Percentiles rank a stretch among this genome's conserved stretches.
Evolutionary conservation across 2,888 invertebrate genomes (phyloP).

Genomic region (Acleris sparsana): DNA sequence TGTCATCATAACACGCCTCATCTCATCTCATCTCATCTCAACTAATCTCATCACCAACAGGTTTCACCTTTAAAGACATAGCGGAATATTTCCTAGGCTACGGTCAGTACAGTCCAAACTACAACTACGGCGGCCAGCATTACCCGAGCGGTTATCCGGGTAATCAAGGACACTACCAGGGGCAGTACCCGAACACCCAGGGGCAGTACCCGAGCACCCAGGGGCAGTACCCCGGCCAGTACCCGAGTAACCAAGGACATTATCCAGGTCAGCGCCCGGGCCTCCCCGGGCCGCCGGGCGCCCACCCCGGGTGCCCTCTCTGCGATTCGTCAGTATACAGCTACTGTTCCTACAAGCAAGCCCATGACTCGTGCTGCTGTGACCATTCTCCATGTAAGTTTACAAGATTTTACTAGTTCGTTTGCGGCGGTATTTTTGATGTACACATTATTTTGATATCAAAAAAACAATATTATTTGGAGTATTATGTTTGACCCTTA

Average conservation of each 20-base stretch:
- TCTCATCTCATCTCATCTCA: slow-evolving; percentile 47
- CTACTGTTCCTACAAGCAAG: slow-evolving; percentile 89
- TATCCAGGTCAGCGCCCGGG: slow-evolving; percentile 46
- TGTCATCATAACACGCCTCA: slow-evolving; percentile 31
- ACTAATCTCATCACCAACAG: slow-evolving; percentile 63
- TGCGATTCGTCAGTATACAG: slow-evolving; percentile 91
- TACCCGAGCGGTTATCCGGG: slow-evolving; percentile 41
- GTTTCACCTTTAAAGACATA: slow-evolving; percentile 77
- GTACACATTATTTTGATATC: no score
- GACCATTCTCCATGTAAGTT: slow-evolving; percentile 76
- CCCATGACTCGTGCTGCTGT: slow-evolving; percentile 91
- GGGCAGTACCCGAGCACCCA: slow-evolving; percentile 41
- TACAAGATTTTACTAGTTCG: no score
- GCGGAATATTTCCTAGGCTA: slow-evolving; percentile 77
- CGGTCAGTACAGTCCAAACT: slow-evolving; percentile 53
- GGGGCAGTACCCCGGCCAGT: slow-evolving; percentile 44
- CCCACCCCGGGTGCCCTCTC: slow-evolving; percentile 85
- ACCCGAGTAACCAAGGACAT: slow-evolving; percentile 44
- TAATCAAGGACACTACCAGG: slow-evolving; percentile 40
- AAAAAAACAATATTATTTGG: no score
- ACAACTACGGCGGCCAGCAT: slow-evolving; percentile 43
- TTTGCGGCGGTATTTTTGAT: no score
- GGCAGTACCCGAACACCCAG: slow-evolving; percentile 42
- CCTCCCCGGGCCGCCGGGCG: slow-evolving; percentile 70
- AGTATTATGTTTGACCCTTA: no score